phyloP scores from a whole-genome alignment of 2,797 vertebrate species.

The Microctenopoma stevenorrisi region DNA sequence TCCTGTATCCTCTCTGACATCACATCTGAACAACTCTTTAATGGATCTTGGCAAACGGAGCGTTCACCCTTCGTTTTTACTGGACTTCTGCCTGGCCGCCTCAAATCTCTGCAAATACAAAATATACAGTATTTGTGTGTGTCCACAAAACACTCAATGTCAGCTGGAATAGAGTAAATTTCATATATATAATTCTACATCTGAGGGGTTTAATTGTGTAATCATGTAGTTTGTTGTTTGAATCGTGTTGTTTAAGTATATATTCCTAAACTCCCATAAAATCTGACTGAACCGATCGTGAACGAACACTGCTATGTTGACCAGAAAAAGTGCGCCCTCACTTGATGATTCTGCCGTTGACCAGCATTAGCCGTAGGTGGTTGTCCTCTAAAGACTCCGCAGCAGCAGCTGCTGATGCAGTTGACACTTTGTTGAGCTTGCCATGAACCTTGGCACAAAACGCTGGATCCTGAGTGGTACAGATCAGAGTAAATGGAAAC shows the following conservation, averaged over 20 bases:
- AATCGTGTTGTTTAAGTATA: too few species aligned
- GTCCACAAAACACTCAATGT: background rate
- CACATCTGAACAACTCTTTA: conserved; percentile 77
- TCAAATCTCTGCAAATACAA: conserved; percentile 85
- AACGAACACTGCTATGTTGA: background rate
- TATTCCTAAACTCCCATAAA: too few species aligned
- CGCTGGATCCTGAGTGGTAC: conserved; percentile 80
- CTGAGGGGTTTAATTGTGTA: too few species aligned
- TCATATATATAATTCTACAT: background rate
- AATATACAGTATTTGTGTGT: background rate
- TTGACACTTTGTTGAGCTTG: conserved; percentile 94
- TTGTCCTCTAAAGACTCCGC: conserved; percentile 90
- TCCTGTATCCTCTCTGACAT: conserved; percentile 76
- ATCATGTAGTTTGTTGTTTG: background rate
- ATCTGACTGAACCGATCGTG: background rate
- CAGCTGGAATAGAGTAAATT: background rate
- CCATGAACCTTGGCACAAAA: conserved; percentile 88
- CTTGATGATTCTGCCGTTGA: conserved; percentile 96
- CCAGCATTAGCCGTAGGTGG: conserved; percentile 91
- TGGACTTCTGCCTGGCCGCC: conserved; percentile 84
- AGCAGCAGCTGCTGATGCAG: conserved; percentile 90
- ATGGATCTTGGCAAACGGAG: conserved; percentile 72
- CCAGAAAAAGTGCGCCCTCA: conserved; percentile 55
- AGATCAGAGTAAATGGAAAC: background rate
- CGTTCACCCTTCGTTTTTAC: conserved; percentile 84